These are phyloP conservation scores for Diaphora mendica DNA, from an alignment of 2,888 invertebrate genomes.

Conservation along the genomic window DNA sequence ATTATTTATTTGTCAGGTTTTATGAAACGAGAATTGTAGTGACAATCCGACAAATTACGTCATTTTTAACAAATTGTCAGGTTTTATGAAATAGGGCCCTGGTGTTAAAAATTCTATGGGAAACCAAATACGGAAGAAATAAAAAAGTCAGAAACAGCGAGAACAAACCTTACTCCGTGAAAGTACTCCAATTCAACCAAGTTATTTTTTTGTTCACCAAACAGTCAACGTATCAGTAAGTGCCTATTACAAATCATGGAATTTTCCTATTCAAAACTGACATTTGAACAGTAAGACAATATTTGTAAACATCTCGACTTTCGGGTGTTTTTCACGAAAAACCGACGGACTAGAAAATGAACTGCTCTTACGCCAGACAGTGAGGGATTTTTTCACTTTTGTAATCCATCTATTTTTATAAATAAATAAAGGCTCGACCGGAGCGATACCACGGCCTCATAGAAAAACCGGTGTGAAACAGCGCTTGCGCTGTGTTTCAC, in stretches of 20 bases:
- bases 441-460: too few species aligned
- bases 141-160: too few species aligned
- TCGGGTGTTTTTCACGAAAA: slow-evolving; percentile 16
- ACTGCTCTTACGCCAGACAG: slow-evolving; percentile 10
- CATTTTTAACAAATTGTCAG: too few species aligned
- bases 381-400: slow-evolving; percentile 15
- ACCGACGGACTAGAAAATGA: slow-evolving; percentile 16
- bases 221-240: background rate
- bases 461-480: too few species aligned
- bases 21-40: too few species aligned
- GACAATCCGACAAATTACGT: too few species aligned
- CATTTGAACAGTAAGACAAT: slow-evolving; percentile 15
- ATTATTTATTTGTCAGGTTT: too few species aligned
- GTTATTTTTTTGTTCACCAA: background rate
- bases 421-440: too few species aligned
- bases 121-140: too few species aligned
- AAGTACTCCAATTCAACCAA: background rate
- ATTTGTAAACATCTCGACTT: slow-evolving; percentile 27
- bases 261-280: slow-evolving; percentile 3
- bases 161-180: background rate
- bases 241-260: slow-evolving; percentile 1
- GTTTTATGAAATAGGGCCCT: too few species aligned
- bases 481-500: too few species aligned
- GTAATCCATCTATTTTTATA: background rate
- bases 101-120: too few species aligned